Evolutionary conservation across 30 jellyfish, hydroid and myxozoan species (phyloP), one percentile per base, ranked within the genome.

Genomic region (Haliclystus octoradiatus): DNA sequence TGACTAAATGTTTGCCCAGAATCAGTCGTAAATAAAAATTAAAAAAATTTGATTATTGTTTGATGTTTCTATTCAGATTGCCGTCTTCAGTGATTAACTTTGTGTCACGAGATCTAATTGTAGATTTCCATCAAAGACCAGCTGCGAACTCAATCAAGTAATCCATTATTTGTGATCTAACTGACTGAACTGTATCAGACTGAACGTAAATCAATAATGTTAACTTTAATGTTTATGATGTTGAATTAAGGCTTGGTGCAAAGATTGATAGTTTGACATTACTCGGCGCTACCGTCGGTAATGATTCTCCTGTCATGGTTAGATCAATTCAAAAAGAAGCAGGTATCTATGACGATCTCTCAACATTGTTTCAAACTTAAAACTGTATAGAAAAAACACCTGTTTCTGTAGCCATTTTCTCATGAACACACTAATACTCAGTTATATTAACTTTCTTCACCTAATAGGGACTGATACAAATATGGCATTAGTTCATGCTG

Each of bases 61-160:
- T n/a, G n/a, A n/a, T n/a, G n/a, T n/a, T n/a, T n/a, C n/a, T n/a
- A n/a, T n/a, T n/a, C n/a, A n/a, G n/a, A n/a, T n/a, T n/a, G n/a
- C n/a, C n/a, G n/a, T n/a, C n/a, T n/a, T n/a, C n/a, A n/a, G n/a
- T n/a, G n/a, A n/a, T n/a, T n/a, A n/a, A n/a, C n/a, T n/a, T n/a
- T n/a, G n/a, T n/a, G n/a, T n/a, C n/a, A n/a, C n/a, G 76, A 33
- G 93, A 74, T 50, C 57, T 88, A 26, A 62, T 60, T 50, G 94
- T 80, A 0, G 82, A 76, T 34, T 53, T 88, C 14, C 66, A 65
- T 27, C 97, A 88, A 72, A 63, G 97, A 75, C 97, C 97, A 2
- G 81, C 97, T 1, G 95, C 95, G 0, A 71, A 88, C 32, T 93
- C 94, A 0, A 35, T 88, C 25, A 76, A 60, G 97, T 88, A 62